Base-by-base conservation (phyloP, 2,888 invertebrate genomes). In the Callosobruchus maculatus region DNA sequence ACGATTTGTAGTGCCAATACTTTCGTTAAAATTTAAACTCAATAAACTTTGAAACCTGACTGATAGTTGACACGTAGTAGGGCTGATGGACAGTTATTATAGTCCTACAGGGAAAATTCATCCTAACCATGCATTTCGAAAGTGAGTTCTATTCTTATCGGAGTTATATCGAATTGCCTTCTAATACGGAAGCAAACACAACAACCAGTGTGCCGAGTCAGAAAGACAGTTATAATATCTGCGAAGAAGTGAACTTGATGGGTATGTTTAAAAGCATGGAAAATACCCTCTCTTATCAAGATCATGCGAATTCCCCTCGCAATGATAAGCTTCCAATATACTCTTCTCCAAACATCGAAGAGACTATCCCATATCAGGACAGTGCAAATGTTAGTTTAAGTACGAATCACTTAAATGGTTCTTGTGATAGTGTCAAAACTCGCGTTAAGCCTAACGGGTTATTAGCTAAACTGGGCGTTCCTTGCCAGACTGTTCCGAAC, bases 401-500 rank as follows among this genome's bases (percentile, higher is more conserved):
- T 18, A 13, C 49, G 3, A 49, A 13, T 13, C 5, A 49, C 49
- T 13, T 18, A 13, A 49, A 49, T 49, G 13, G 13, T 7, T 49
- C 49, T 49, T 49, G 49, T 18, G 49, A 49, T 18, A 49, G 3
- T 49, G 49, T 13, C 9, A 49, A 49, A 49, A 13, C 49, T 5
- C 49, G 49, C 1, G 49, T 81, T 67, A 74, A 74, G 76, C 82
- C 83, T 3, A 76, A 79, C 22, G 77, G 84, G 73, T 67, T 84
- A 31, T 75, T 84, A 77, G 83, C 83, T 2, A 81, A 81, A 71
- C 71, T 83, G 73, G 82, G 78, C 20, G 70, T 82, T 67, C 84
- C 84, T 4, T 84, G 84, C 76, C 84, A 84, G 76, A 73, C 75
- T 5, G 73, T 72, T 4, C 74, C 78, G 21, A 88, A 90, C 71